Evolutionary conservation across 2,113 vertebrate genomes (phyloP).

Genomic region (Xenus cinereus): DNA sequence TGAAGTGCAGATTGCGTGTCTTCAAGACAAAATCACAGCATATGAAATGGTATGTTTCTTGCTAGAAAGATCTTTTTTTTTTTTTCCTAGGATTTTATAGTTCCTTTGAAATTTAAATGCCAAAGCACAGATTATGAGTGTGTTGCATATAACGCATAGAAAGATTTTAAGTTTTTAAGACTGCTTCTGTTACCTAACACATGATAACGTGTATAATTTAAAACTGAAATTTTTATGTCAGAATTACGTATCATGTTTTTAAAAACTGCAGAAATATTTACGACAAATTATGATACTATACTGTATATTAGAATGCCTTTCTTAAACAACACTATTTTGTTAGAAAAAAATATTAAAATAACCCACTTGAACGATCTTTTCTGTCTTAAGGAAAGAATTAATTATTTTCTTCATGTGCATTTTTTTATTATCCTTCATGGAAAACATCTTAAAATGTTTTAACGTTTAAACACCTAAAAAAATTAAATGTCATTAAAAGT

Average conservation of each 20-base stretch:
- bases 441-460: not conserved
- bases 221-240: not conserved
- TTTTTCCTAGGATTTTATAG: not conserved
- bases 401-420: not conserved
- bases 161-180: not conserved
- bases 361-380: not conserved
- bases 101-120: not conserved
- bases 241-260: not conserved
- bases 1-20: conserved; percentile 70
- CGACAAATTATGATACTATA: not conserved
- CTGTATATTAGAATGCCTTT: not conserved
- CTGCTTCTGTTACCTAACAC: not conserved
- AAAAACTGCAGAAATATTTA: not conserved
- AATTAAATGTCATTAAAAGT: not conserved
- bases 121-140: not conserved
- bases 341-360: not conserved
- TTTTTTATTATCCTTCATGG: not conserved
- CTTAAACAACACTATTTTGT: not conserved
- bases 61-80: not conserved
- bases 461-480: too few species aligned
- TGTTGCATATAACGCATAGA: not conserved
- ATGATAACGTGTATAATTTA: not conserved
- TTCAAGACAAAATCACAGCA: conserved; percentile 76
- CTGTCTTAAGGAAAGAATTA: not conserved
- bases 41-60: conserved; percentile 78